Evolutionary conservation across 2,888 invertebrate species (phyloP), one percentile per base, ranked within the genome.

Genomic region (Pristionchus fissidentatus): DNA sequence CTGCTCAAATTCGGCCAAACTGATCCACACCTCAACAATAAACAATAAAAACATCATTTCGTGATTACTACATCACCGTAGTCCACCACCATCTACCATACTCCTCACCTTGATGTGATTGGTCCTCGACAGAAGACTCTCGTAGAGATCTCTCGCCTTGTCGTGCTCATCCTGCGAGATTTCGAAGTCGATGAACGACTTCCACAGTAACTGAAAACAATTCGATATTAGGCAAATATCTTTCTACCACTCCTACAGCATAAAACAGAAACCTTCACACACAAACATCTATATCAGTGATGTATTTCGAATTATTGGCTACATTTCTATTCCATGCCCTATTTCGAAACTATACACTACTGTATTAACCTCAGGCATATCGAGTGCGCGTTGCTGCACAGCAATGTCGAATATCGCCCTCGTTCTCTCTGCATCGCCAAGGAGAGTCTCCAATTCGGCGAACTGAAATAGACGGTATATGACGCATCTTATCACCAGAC

Each of bases 131-230:
- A 99, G 93, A 49, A 99, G 94, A 88, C 96, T 94, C 93, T 97
- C 96, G 93, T 98, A 99, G n/a, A 99, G 94, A 88, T 95, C 95
- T 85, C 98, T 94, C 0, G 97, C 97, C 89, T 95, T 95, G 86
- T 97, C 96, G 57, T 95, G 95, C 93, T 98, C 97, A 80, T 96
- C 97, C 92, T 97, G 96, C 13, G 96, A 95, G 41, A 97, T 96
- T 94, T 99, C 98, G 94, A 98, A 99, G 93, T 99, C 99, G 86
- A 99, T 98, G 92, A 96, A 99, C 10, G 97, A 96, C 93, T 99
- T 99, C 99, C 99, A 99, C 35, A 99, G 93, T 7, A 94, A 92
- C 87, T 89, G 83, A 70, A 87, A 57, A 10, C n/a, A n/a, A n/a
- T n/a, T n/a, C n/a, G n/a, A n/a, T n/a, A n/a, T n/a, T n/a, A n/a